These are phyloP conservation scores for Acomys russatus DNA, from an alignment of 2,797 vertebrate species.

Conservation along the genomic window DNA sequence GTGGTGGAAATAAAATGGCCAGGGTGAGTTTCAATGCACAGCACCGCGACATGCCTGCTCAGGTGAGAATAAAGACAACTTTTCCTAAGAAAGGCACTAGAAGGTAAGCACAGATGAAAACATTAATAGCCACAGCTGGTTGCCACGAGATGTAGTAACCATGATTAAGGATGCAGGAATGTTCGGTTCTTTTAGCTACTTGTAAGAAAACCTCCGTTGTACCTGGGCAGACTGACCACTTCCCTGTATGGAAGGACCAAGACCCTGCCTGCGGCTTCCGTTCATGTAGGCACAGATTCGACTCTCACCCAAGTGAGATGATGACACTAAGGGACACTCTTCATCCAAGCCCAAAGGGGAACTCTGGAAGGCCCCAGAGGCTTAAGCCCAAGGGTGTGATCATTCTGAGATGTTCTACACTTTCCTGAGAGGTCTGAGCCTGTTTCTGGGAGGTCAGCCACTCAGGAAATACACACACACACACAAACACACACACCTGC, in stretches of 20 bases:
- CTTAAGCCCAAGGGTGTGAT: not conserved
- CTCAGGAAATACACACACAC: not conserved
- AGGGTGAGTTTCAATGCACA: not conserved
- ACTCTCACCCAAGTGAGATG: not conserved
- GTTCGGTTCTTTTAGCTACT: not conserved
- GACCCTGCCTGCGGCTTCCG: not conserved
- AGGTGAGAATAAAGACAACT: not conserved
- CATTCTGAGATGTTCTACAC: not conserved
- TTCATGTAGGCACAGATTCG: not conserved
- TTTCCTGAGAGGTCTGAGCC: not conserved
- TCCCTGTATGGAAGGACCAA: not conserved
- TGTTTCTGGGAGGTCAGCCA: not conserved
- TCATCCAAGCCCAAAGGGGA: not conserved
- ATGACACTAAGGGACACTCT: not conserved
- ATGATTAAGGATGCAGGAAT: not conserved
- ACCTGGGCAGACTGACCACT: not conserved
- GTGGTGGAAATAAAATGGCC: not conserved
- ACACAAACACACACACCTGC: rapidly evolving
- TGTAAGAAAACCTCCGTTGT: not conserved
- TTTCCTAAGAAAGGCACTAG: not conserved
- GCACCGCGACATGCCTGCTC: not conserved
- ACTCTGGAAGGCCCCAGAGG: not conserved
- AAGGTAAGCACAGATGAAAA: not conserved
- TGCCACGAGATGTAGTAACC: not conserved
- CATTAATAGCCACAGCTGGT: not conserved